Percentiles rank a stretch among this genome's conserved stretches.
These are phyloP conservation scores for Drosophila meridiana DNA, from an alignment of 2,888 invertebrate species.

Conservation along the genomic window DNA sequence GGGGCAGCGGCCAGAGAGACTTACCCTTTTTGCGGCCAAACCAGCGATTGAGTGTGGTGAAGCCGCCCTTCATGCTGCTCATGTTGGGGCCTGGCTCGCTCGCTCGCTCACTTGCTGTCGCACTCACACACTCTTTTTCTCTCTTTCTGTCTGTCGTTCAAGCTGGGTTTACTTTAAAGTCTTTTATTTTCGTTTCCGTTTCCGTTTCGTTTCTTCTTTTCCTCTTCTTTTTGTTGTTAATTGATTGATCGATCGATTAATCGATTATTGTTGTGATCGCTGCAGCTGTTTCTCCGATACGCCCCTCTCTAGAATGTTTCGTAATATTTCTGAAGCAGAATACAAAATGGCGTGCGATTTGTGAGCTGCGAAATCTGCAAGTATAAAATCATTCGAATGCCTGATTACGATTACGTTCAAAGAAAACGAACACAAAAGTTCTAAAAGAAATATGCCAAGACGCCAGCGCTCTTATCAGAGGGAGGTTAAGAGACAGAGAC, in stretches of 20 bases:
- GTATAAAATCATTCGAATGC: conserved; percentile 52
- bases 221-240: neutral
- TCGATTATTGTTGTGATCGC: conserved; percentile 12
- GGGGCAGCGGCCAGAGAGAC: conserved; percentile 29
- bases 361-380: conserved; percentile 73
- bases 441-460: conserved; percentile 22
- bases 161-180: neutral
- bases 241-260: conserved; percentile 11
- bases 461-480: conserved; percentile 36
- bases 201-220: neutral
- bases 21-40: conserved; percentile 85
- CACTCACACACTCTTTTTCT: conserved; percentile 6
- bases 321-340: conserved; percentile 71
- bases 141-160: neutral
- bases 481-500: neutral
- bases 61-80: conserved; percentile 85
- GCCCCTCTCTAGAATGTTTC: conserved; percentile 60
- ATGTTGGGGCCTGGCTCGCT: conserved; percentile 63
- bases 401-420: conserved; percentile 52
- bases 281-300: conserved; percentile 17
- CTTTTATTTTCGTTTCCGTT: conserved; percentile 8
- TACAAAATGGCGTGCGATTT: conserved; percentile 72
- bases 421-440: conserved; percentile 23
- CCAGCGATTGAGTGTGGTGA: conserved; percentile 85
- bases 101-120: conserved; percentile 7